These are phyloP conservation scores for Gobius niger DNA, from an alignment of 2,113 vertebrate genomes.

Conservation along the genomic window DNA sequence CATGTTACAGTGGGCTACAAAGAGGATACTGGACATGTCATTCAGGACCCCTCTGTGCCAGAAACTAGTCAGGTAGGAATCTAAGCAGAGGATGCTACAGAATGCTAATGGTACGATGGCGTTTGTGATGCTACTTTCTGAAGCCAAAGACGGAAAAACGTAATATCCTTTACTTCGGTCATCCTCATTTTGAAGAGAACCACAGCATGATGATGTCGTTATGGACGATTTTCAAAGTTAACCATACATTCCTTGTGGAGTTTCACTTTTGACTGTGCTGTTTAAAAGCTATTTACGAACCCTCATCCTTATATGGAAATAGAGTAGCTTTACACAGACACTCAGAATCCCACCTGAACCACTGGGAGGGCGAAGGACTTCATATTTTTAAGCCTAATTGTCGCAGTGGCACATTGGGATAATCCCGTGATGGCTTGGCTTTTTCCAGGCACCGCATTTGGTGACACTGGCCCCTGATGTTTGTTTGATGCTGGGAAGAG, in stretches of 20 bases:
- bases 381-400: conserved; percentile 21
- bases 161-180: conserved; percentile 22
- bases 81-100: conserved; percentile 23
- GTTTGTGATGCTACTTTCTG: conserved; percentile 7
- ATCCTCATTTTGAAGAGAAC: conserved; percentile 45
- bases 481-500: conserved; percentile 48
- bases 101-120: conserved; percentile 31
- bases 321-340: background rate
- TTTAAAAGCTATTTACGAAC: background rate
- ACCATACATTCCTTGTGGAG: background rate
- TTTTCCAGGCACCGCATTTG: conserved; percentile 24
- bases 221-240: background rate
- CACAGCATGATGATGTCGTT: conserved; percentile 1
- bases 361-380: background rate
- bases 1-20: conserved; percentile 3
- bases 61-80: conserved; percentile 21
- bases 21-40: conserved; percentile 14
- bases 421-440: conserved; percentile 34
- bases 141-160: conserved; percentile 28
- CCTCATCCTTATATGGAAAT: background rate
- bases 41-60: conserved; percentile 12
- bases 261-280: background rate
- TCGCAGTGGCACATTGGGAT: conserved; percentile 31
- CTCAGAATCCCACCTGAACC: background rate
- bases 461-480: conserved; percentile 40